Evolutionary conservation across 2,888 invertebrate genomes (phyloP), one percentile per base, ranked within the genome.

Genomic region (Clitarchus hookeri): DNA sequence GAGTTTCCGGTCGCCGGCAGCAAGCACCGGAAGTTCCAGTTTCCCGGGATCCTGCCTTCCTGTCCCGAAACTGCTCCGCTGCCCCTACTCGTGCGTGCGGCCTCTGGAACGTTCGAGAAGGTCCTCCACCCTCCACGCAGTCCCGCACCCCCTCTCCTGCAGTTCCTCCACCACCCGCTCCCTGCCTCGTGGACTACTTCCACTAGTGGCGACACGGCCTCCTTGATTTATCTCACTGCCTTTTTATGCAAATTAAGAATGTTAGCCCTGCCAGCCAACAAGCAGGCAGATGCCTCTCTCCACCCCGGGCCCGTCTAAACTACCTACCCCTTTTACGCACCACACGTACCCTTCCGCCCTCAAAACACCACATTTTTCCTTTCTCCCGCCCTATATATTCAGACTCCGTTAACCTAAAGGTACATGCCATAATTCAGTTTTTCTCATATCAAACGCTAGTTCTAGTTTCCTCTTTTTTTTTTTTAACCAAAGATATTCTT

Each of bases 141-240:
- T n/a, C n/a, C n/a, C 23, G 19, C 11, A 23, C n/a, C 0, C 23
- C n/a, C 8, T 23, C 1, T n/a, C 23, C 65, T n/a, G 8, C 65
- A 8, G 23, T 65, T 19, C n/a, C n/a, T 23, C n/a, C n/a, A n/a
- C 36, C 36, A 4, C 36, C 4, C 36, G 2, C 36, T 4, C 12
- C 53, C n/a, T n/a, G n/a, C n/a, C 53, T 8, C 53, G 53, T 16
- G 19, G 53, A 19, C 53, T 2, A 2, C 53, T 53, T 53, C 19
- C 19, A 65, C 23, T 19, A 65, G 65, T n/a, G n/a, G 65, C 65
- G 65, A 65, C 65, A 65, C 65, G 16, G 11, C 12, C 65, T 1
- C 65, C 65, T 65, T 65, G 65, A 65, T 65, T 65, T 65, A 65
- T 65, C 65, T 65, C 65, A 65, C 65, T 65, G 65, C 65, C 65